phyloP scores from a whole-genome alignment of 2,888 invertebrate species.

The Tethea ocularis region DNA sequence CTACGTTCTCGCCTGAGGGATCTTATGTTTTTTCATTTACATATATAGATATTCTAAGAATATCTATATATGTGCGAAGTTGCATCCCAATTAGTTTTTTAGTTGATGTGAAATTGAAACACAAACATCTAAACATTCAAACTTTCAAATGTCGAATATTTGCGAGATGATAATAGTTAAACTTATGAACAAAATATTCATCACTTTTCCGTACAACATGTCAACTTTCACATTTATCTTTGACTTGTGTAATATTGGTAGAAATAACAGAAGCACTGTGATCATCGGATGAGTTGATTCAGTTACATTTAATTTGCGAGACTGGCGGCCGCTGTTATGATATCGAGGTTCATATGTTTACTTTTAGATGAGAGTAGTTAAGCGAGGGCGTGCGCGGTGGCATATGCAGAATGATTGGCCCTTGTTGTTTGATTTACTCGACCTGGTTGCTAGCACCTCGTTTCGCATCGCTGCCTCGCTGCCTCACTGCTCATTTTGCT shows the following conservation, averaged over 20 bases:
- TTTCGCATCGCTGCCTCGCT: constrained; percentile 50
- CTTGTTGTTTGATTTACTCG: constrained; percentile 72
- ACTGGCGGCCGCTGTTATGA: not conserved
- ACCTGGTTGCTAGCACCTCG: constrained; percentile 53
- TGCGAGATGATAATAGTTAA: too few species aligned
- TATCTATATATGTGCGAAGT: too few species aligned
- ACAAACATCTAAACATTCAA: too few species aligned
- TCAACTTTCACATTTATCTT: not conserved
- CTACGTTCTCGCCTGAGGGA: too few species aligned
- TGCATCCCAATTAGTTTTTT: too few species aligned
- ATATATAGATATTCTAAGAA: too few species aligned
- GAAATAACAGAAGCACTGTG: not conserved
- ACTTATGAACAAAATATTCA: not conserved
- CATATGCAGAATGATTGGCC: constrained; percentile 59
- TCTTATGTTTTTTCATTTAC: too few species aligned
- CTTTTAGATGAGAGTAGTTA: constrained; percentile 24
- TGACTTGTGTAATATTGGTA: not conserved
- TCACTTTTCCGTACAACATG: not conserved
- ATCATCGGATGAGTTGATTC: not conserved
- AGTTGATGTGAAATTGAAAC: too few species aligned
- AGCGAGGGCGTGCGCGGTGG: constrained; percentile 42
- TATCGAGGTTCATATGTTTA: not conserved
- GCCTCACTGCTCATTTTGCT: constrained; percentile 30
- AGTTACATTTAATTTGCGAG: not conserved
- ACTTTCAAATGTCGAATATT: too few species aligned